These are phyloP conservation scores for Onthophagus taurus DNA, from an alignment of 1,140 invertebrate species.

Conservation along the genomic window DNA sequence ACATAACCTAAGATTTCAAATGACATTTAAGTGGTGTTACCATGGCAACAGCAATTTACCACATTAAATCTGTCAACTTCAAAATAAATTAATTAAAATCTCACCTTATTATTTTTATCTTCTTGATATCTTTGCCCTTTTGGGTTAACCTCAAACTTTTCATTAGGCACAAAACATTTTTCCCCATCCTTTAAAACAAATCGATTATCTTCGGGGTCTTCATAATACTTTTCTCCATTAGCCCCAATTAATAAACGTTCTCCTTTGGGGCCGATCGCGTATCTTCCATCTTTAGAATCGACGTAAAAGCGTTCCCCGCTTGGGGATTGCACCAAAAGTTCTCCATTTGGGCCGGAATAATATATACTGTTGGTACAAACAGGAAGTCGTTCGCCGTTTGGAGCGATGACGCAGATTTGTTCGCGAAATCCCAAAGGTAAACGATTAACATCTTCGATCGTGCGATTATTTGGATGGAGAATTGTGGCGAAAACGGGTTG, in stretches of 20 bases:
- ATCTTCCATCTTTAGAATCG: slow-evolving; percentile 5
- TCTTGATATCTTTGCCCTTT: slow-evolving; percentile 3
- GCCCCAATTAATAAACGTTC: slow-evolving; percentile 6
- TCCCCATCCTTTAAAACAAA: neutral
- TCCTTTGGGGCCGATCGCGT: slow-evolving; percentile 1
- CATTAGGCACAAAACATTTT: slow-evolving; percentile 7
- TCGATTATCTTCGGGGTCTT: slow-evolving; percentile 4
- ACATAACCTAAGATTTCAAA: neutral
- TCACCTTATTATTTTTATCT: neutral
- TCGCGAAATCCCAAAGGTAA: slow-evolving; percentile 6
- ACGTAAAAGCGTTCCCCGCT: slow-evolving; percentile 5
- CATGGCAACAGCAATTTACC: neutral
- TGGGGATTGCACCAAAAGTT: slow-evolving; percentile 4
- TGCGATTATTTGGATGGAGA: neutral
- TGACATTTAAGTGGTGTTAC: neutral
- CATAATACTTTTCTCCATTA: slow-evolving; percentile 6
- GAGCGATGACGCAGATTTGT: slow-evolving; percentile 6
- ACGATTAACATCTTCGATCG: slow-evolving; percentile 4
- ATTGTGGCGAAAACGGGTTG: slow-evolving; percentile 5
- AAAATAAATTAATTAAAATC: neutral
- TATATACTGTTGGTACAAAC: neutral
- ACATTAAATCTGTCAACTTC: neutral
- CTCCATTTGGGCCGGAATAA: slow-evolving; percentile 4
- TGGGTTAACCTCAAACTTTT: neutral
- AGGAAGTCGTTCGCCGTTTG: slow-evolving; percentile 7